These are phyloP conservation scores for Heliconius cydno DNA, from an alignment of 2,888 invertebrate species.

Conservation along the genomic window DNA sequence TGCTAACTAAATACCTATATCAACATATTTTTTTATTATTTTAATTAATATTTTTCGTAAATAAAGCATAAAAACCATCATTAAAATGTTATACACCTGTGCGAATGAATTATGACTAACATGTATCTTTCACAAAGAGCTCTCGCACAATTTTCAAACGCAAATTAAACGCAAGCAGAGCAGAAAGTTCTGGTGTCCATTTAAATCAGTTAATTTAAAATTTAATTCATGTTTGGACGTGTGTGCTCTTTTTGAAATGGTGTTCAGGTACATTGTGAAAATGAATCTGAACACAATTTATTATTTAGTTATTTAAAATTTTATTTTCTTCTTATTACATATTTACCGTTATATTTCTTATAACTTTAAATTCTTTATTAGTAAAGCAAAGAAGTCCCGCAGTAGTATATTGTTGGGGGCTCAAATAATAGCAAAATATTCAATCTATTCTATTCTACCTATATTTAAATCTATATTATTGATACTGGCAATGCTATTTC, in stretches of 20 bases:
- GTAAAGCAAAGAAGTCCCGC: too few species aligned
- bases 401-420: too few species aligned
- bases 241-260: conserved; percentile 10
- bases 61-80: neutral
- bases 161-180: conserved; percentile 33
- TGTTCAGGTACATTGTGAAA: neutral
- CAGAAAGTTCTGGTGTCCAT: conserved; percentile 29
- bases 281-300: neutral
- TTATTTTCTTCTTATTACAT: neutral
- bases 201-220: conserved; percentile 32
- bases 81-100: conserved; percentile 3
- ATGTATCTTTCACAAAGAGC: conserved; percentile 10
- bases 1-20: too few species aligned
- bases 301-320: neutral
- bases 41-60: too few species aligned
- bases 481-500: neutral
- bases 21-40: too few species aligned
- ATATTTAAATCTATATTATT: neutral
- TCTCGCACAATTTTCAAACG: conserved; percentile 22
- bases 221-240: conserved; percentile 30
- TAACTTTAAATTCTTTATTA: too few species aligned
- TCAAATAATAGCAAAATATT: neutral
- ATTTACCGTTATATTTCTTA: too few species aligned
- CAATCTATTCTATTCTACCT: too few species aligned
- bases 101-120: neutral